Evolutionary conservation across 2,888 invertebrate species (phyloP).

Genomic region (Cantharis flavilabris): DNA sequence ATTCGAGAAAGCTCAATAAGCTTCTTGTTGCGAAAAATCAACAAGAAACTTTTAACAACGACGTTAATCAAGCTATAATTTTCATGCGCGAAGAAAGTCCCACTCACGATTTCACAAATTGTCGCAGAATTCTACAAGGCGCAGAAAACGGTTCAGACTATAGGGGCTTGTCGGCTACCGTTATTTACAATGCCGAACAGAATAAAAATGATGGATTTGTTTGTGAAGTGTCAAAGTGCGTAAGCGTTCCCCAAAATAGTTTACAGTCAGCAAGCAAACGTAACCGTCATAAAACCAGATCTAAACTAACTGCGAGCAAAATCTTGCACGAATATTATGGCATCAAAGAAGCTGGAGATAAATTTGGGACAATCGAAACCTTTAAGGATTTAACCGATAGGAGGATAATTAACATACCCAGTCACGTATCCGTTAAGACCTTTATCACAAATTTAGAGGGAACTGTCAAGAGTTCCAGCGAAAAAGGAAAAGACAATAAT

Average conservation of each 20-base stretch:
- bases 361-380: background rate
- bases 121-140: background rate
- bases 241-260: background rate
- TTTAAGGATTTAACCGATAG: background rate
- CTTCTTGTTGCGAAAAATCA: background rate
- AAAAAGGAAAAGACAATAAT: background rate
- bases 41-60: background rate
- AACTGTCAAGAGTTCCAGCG: background rate
- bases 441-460: slow-evolving; percentile 42
- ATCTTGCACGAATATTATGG: slow-evolving; percentile 16
- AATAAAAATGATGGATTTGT: background rate
- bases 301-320: background rate
- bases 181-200: background rate
- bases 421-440: slow-evolving; percentile 42
- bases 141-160: background rate
- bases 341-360: background rate
- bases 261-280: background rate
- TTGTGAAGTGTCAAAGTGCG: no score
- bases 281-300: background rate
- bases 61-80: background rate
- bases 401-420: slow-evolving; percentile 26
- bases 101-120: background rate
- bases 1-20: background rate
- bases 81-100: background rate
- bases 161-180: background rate